These are phyloP conservation scores for Octodon degus DNA, from an alignment of 2,113 vertebrate species.

Conservation along the genomic window DNA sequence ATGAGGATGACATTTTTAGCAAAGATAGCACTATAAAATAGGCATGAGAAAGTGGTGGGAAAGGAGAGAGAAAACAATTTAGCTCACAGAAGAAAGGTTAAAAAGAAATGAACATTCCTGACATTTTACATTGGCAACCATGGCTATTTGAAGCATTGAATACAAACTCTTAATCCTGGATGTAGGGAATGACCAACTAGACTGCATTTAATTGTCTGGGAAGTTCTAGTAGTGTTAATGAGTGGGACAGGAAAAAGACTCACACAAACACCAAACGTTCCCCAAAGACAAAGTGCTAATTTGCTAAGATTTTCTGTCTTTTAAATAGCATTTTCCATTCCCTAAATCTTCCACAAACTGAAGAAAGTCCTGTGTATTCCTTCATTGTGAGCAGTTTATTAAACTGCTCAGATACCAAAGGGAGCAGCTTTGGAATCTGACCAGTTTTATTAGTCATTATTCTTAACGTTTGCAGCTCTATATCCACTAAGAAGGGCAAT, in stretches of 20 bases:
- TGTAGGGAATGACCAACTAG: neutral
- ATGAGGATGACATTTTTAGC: neutral
- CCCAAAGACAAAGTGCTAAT: neutral
- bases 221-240: neutral
- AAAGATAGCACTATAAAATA: neutral
- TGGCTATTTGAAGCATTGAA: accelerated
- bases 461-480: neutral
- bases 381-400: conserved; percentile 58
- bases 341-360: neutral
- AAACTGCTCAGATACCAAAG: conserved; percentile 31
- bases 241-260: neutral
- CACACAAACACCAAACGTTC: neutral
- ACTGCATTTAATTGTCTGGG: neutral
- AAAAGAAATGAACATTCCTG: neutral
- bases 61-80: neutral
- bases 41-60: neutral
- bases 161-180: neutral
- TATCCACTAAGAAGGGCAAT: neutral
- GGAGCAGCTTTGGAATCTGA: conserved; percentile 52
- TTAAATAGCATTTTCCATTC: neutral
- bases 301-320: conserved; percentile 3
- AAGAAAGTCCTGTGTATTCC: neutral
- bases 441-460: conserved; percentile 53
- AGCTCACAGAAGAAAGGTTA: neutral
- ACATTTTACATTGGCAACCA: neutral